Conservation (phyloP, 1,140 invertebrate genomes). For the Nilaparvata lugens region DNA sequence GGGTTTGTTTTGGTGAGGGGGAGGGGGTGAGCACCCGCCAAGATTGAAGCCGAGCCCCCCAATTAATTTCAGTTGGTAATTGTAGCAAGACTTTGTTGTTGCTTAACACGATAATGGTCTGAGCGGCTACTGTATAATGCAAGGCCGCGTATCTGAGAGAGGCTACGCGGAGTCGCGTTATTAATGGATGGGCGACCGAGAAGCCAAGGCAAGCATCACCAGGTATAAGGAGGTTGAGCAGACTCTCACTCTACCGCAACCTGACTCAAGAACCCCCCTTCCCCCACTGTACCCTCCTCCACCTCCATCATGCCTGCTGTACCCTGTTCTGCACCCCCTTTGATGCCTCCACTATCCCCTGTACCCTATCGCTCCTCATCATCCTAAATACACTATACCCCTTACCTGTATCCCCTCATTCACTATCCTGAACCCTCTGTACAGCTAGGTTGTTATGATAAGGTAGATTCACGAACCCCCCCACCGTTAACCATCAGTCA, state of each 20-base stretch:
- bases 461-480: too few relatives aligned
- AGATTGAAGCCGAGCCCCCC: slow-evolving; percentile 1
- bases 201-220: too few relatives aligned
- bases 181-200: neutral
- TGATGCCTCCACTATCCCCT: too few relatives aligned
- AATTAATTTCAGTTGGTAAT: slow-evolving; percentile 1
- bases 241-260: neutral
- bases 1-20: neutral
- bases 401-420: too few relatives aligned
- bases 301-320: too few relatives aligned
- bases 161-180: neutral
- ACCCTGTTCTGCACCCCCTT: too few relatives aligned
- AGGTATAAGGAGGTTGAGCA: neutral
- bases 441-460: too few relatives aligned
- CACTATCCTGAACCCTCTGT: too few relatives aligned
- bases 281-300: too few relatives aligned
- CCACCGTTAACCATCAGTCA: too few relatives aligned
- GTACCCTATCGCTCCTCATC: too few relatives aligned
- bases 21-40: neutral
- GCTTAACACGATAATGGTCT: slow-evolving; percentile 3
- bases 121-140: neutral
- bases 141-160: neutral
- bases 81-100: slow-evolving; percentile 3
- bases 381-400: too few relatives aligned
- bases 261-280: neutral